Conservation (phyloP, 2,888 invertebrate species). For the Busseola fusca region DNA sequence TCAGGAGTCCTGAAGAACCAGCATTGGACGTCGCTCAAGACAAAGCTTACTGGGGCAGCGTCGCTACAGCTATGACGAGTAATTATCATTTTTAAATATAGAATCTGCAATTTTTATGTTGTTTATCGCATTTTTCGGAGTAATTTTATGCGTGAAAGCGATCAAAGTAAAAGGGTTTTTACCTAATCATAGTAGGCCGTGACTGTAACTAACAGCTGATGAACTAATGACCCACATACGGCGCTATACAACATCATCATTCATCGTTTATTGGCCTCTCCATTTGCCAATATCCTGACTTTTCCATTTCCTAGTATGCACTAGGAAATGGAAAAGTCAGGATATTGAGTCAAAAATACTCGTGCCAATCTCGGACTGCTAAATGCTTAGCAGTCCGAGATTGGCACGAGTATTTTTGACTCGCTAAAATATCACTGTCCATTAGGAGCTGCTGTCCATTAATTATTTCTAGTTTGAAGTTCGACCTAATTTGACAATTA, state of each 20-base stretch:
- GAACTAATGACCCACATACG: constrained; percentile 14
- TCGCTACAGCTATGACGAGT: constrained; percentile 82
- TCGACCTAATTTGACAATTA: background rate
- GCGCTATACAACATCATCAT: background rate
- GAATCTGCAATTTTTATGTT: background rate
- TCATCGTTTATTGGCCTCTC: background rate
- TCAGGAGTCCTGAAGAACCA: constrained; percentile 85
- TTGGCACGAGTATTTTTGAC: background rate
- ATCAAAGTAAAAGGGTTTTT: background rate
- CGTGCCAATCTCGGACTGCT: background rate
- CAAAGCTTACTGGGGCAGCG: constrained; percentile 86
- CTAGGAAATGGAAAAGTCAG: no score
- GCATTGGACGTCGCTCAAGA: constrained; percentile 87
- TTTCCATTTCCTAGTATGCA: constrained; percentile 5
- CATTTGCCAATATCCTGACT: background rate
- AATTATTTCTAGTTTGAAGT: constrained; percentile 11
- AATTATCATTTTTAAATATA: constrained; percentile 53
- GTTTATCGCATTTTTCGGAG: background rate
- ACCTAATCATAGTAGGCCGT: background rate
- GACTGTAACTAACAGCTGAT: constrained; percentile 8
- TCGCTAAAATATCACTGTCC: constrained; percentile 16
- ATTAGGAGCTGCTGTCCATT: constrained; percentile 3
- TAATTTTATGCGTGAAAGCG: background rate
- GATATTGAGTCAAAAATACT: constrained; percentile 17
- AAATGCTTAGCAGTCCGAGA: background rate